Base-by-base conservation (phyloP, 2,888 invertebrate species). In the Volucella inflata region DNA sequence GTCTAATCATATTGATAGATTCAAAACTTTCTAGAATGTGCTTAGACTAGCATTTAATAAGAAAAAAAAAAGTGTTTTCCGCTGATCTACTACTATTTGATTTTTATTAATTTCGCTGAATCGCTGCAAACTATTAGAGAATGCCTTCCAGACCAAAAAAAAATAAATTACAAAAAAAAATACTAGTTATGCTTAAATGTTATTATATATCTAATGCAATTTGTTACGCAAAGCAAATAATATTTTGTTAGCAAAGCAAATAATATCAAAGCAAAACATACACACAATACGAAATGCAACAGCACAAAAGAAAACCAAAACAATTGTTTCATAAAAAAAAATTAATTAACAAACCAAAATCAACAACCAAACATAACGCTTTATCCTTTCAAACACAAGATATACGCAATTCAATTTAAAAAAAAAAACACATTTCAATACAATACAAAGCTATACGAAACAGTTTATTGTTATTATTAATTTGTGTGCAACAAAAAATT, bases 151-250 rank as follows among this genome's bases (percentile, higher is more conserved):
- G 81, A 87, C 70, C 74, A 64, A 65, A 50, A 59, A 71, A 53
- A 79, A 74, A 72, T 75, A 65, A 71, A 70, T 57, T 64, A 74
- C 62, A 21, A 62, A 48, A 65, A 74, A 74, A 55, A 64, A 64
- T 55, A 46, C 67, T 71, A 87, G 87, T 88, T 88, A 83, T 87
- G 87, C 88, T 87, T 88, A 87, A 88, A 87, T 88, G 87, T 88
- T 87, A 88, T 88, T 88, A 88, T 87, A 87, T 88, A 88, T 88
- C 88, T 88, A 88, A 88, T 88, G 87, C 88, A 87, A 88, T 87
- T 87, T 88, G 88, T 88, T 88, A 88, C 88, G 84, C 87, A 87
- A 87, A 85, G 74, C 85, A 67, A 87, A 87, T 80, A 82, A 83
- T 71, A 79, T 75, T 76, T 79, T 81, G 71, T 76, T 72, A 78